Evolutionary conservation across 2,797 vertebrate species (phyloP).

Genomic region (Acestrorhynchus altus): DNA sequence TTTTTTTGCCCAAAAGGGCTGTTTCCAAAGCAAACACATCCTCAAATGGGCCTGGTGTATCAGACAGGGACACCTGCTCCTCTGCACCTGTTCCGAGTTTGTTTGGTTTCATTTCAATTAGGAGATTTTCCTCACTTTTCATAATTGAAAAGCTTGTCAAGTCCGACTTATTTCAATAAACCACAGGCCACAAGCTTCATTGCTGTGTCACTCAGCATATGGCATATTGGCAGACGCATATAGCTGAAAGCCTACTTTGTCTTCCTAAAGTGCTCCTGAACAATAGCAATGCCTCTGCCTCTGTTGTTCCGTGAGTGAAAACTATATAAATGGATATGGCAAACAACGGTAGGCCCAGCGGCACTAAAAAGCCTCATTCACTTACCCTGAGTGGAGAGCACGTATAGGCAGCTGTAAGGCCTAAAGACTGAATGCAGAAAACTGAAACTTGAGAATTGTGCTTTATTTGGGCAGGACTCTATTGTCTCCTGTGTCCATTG

Average conservation of each 20-base stretch:
- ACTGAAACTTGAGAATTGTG: not conserved
- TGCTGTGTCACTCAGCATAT: constrained; percentile 16
- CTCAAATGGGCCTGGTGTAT: constrained; percentile 2
- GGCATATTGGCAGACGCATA: constrained; percentile 31
- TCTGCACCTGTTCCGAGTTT: constrained; percentile 18
- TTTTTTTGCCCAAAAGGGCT: not conserved
- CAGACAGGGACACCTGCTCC: constrained; percentile 21
- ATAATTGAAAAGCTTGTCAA: constrained; percentile 15
- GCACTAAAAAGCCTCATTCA: constrained; percentile 33
- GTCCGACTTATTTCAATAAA: constrained; percentile 23
- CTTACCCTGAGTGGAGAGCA: constrained; percentile 11
- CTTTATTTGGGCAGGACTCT: not conserved
- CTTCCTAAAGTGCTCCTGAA: constrained; percentile 43
- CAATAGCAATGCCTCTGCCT: constrained; percentile 40
- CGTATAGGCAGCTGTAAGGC: constrained; percentile 6
- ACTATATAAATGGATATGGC: constrained; percentile 19
- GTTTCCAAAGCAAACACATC: constrained; percentile 34
- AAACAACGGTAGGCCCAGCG: constrained; percentile 27
- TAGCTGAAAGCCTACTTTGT: constrained; percentile 37
- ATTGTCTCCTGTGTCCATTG: not conserved
- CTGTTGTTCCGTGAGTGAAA: constrained; percentile 28
- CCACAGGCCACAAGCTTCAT: constrained; percentile 15
- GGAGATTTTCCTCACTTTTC: constrained; percentile 1
- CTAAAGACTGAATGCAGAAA: constrained; percentile 13
- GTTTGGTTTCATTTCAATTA: constrained; percentile 25